Conservation (phyloP, 2,113 vertebrate genomes). For the Chinchilla lanigera region DNA sequence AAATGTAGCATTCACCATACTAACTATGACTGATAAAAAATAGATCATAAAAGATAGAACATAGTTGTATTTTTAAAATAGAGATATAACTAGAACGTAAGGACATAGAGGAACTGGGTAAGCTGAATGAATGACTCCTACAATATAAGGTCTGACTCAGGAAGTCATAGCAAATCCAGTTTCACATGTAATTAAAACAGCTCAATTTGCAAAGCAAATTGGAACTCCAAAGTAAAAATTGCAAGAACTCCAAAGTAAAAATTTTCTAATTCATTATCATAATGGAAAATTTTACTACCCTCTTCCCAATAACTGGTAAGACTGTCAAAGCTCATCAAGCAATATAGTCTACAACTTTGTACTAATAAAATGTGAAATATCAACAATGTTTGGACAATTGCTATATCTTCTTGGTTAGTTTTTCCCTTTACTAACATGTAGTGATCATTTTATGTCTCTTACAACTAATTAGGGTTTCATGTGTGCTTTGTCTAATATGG, state of each 20-base stretch:
- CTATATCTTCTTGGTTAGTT: neutral
- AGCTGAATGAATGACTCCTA: neutral
- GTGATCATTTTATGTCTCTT: neutral
- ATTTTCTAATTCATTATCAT: neutral
- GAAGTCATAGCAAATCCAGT: neutral
- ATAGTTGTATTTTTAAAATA: neutral
- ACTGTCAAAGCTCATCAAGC: neutral
- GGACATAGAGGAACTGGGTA: neutral
- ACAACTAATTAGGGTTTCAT: neutral
- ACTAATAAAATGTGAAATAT: neutral
- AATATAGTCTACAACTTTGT: neutral
- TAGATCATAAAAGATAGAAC: neutral
- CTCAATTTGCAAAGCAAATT: constrained; percentile 44
- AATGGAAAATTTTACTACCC: neutral
- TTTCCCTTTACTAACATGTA: neutral
- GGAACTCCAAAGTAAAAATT: too few relatives aligned
- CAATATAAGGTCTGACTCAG: neutral
- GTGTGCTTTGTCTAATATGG: neutral
- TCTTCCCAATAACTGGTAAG: constrained; percentile 5
- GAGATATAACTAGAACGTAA: neutral
- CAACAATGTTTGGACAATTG: neutral
- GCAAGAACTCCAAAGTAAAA: neutral
- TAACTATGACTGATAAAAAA: neutral
- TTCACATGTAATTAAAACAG: neutral
- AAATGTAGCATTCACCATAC: neutral